A percentile compares a stretch with the other conserved stretches of the same genome.
Evolutionary conservation across 2,888 invertebrate species (phyloP).

Genomic region (Tetrapedia diversipes): DNA sequence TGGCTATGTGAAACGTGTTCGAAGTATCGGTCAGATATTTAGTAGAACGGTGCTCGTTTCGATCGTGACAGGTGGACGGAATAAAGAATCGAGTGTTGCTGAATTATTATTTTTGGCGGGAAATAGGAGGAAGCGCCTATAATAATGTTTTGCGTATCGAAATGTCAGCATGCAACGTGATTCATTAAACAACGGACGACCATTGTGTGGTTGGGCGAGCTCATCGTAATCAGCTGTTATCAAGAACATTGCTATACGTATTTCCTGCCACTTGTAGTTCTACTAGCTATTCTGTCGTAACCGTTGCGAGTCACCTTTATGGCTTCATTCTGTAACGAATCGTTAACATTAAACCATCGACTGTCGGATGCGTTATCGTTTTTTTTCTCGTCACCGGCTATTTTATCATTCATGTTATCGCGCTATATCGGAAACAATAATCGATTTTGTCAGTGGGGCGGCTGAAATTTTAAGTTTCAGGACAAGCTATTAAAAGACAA

Average conservation of each 20-base stretch:
- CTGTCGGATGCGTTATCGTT: not conserved
- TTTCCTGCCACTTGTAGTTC: conserved; percentile 58
- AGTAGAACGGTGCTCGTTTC: not conserved
- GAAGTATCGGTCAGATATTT: not conserved
- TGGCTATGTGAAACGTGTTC: not conserved
- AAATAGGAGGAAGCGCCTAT: conserved; percentile 3
- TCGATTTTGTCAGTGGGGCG: conserved; percentile 40
- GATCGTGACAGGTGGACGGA: not conserved
- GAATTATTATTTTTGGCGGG: conserved; percentile 54
- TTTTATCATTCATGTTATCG: conserved; percentile 52
- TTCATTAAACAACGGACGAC: conserved; percentile 31
- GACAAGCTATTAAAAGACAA: conserved; percentile 38
- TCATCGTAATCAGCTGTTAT: conserved; percentile 68
- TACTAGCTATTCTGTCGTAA: conserved; percentile 45
- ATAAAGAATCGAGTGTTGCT: not conserved
- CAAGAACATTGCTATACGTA: conserved; percentile 50
- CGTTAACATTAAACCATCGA: conserved; percentile 19
- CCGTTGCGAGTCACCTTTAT: conserved; percentile 49
- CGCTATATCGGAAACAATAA: conserved; percentile 46
- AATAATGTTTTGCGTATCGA: conserved; percentile 27
- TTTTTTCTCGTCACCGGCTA: not conserved
- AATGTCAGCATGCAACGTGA: conserved; percentile 36
- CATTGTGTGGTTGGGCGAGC: conserved; percentile 52
- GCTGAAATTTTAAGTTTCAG: conserved; percentile 45
- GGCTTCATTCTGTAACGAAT: conserved; percentile 47